Conservation (phyloP, 2,797 vertebrate species). For the Bradypodion pumilum region DNA sequence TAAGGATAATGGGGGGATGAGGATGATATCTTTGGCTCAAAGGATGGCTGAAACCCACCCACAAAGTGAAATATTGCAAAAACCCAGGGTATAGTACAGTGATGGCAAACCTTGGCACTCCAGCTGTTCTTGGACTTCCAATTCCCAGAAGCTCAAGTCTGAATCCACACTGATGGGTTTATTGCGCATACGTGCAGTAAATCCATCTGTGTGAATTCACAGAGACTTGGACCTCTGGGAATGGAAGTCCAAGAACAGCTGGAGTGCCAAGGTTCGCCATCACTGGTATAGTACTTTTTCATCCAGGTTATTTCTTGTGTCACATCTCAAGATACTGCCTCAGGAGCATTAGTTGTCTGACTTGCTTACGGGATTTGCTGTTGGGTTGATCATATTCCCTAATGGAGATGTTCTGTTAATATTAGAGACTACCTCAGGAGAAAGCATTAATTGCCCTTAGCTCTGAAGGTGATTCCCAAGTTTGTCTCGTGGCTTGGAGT, state of each 20-base stretch:
- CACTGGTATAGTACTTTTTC: not conserved
- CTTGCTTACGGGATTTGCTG: not conserved
- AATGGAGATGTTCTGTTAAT: not conserved
- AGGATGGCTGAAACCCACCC: not conserved
- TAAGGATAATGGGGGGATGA: not conserved
- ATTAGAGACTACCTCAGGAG: conserved; percentile 22
- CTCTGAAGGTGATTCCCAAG: not conserved
- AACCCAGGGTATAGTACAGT: not conserved
- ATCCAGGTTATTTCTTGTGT: conserved; percentile 4
- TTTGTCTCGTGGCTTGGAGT: not conserved
- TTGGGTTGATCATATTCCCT: not conserved
- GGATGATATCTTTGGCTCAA: not conserved
- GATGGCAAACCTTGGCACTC: too few species aligned
- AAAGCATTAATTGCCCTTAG: conserved; percentile 2
- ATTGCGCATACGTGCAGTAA: too few species aligned
- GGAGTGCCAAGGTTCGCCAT: too few species aligned
- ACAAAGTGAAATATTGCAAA: not conserved
- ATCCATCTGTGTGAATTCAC: too few species aligned
- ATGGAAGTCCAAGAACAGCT: too few species aligned
- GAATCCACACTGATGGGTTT: too few species aligned
- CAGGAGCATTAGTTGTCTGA: not conserved
- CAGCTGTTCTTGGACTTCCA: too few species aligned
- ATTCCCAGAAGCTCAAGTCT: too few species aligned
- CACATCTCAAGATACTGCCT: not conserved
- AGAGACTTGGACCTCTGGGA: too few species aligned